Evolutionary conservation across 2,113 vertebrate genomes (phyloP).

Genomic region (Tragelaphus buxtoni): DNA sequence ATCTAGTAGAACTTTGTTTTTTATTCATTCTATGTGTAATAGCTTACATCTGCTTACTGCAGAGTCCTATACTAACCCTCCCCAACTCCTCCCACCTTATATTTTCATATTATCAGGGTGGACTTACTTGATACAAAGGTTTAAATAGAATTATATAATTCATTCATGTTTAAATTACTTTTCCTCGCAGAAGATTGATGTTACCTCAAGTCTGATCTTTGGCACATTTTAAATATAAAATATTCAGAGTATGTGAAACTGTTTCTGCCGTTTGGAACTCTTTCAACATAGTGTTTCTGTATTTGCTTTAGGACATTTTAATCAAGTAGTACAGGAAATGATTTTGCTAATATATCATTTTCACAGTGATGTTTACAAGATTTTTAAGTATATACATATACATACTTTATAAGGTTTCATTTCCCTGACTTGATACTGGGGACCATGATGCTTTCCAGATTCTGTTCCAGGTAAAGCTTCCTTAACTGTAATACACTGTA

Average conservation of each 20-base stretch:
- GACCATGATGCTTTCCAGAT: neutral
- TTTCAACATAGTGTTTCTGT: neutral
- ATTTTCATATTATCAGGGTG: neutral
- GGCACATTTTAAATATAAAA: neutral
- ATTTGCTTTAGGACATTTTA: neutral
- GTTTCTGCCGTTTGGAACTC: neutral
- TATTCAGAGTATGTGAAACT: neutral
- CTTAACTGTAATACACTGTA: neutral
- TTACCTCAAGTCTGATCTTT: neutral
- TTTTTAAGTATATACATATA: neutral
- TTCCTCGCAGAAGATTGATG: neutral
- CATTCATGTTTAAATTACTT: neutral
- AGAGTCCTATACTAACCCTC: neutral
- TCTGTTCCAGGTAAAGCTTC: neutral
- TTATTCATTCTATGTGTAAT: neutral
- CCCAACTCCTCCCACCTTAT: neutral
- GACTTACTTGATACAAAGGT: neutral
- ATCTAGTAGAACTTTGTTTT: neutral
- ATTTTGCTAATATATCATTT: neutral
- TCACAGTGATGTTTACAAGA: neutral
- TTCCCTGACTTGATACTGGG: neutral
- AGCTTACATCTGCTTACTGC: neutral
- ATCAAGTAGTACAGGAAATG: neutral
- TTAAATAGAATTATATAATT: neutral
- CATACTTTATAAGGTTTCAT: neutral